Evolutionary conservation across 2,888 invertebrate genomes (phyloP), one percentile per base, ranked within the genome.

Genomic region (Syritta pipiens): DNA sequence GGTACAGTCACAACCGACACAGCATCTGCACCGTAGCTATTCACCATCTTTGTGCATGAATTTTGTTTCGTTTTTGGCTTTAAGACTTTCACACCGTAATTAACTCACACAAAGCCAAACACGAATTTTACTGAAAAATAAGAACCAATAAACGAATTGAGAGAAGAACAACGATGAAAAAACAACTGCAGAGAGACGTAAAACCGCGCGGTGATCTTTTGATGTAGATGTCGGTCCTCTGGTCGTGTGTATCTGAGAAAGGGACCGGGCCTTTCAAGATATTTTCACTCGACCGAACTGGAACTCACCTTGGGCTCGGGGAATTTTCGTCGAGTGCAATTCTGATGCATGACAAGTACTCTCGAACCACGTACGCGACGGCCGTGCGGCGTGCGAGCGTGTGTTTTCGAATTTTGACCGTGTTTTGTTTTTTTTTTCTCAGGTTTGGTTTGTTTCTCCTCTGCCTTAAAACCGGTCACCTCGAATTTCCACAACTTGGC

Each of bases 21-120:
- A n/a, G n/a, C n/a, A n/a, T n/a, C n/a, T n/a, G n/a, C n/a, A n/a
- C n/a, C n/a, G 30, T 30, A 30, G n/a, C 10, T 30, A 17, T 17
- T 37, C 37, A 17, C 17, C 37, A 3, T 37, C 26, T 32, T 28
- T 3, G 14, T 7, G 49, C 46, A 67, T 26, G 55, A 67, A 22
- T 53, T 44, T 22, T 12, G 6, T 42, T 60, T 60, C 9, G 26
- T 49, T 62, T 14, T 37, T 17, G 14, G 2, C 3, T 19, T 30
- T 19, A 30, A 51, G 26, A 69, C 44, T 69, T 60, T 69, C 60
- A 44, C 60, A 60, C 51, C 51, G 60, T 60, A 60, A 69, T 69
- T 60, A 60, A 60, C 68, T 32, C 32, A 35, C 42, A 49, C 51
- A 69, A 1, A 30, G 28, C 26, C 37, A 19, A 20, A 7, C 40